Base-by-base conservation (phyloP, 2,113 vertebrate genomes). In the Alces alces region DNA sequence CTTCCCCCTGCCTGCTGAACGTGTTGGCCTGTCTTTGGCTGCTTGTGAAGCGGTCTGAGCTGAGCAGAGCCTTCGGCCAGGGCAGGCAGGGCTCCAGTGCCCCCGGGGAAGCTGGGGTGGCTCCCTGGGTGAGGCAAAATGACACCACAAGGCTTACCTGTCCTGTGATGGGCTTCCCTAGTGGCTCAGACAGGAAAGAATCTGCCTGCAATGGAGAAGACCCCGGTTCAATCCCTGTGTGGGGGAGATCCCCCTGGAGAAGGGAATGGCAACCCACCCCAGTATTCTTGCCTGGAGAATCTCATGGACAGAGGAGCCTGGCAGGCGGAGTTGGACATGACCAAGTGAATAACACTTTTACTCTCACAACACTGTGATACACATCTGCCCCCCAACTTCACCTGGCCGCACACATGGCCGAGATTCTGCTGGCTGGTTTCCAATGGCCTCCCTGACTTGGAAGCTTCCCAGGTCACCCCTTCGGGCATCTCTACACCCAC, bases 351-450 rank as follows among this genome's bases (percentile, higher is more conserved):
- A 19, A 54, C 52, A 54, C 16, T 54, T 54, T 54, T 16, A 54
- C 47, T 50, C 13, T 50, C 47, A 13, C 47, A 36, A 23, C 39
- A 2, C 30, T 70, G 11, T 55, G 7, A 2, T 0, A 13, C 15
- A 0, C 7, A 1, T 43, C 43, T 85, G 43, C 33, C 23, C 43
- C 52, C 8, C 36, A 84, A 1, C 33, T 36, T 16, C 10, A 23
- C 36, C 39, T 25, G 12, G 8, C 39, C 47, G 36, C 28, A 33
- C 28, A 36, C 2, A 6, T 23, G 1, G 11, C 66, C 2, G 1
- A 28, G 43, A 7, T 70, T 60, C 84, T 70, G 57, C 39, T 57
- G 36, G 52, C 61, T 83, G 33, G 21, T 47, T 64, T 80, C 61
- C n/a, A 11, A 33, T 0, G 30, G 43, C 23, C 39, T 57, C 55